Percentiles rank a stretch among this genome's conserved stretches.
phyloP scores from a whole-genome alignment of 2,888 invertebrate genomes.

The Thysanoteuthis rhombus region DNA sequence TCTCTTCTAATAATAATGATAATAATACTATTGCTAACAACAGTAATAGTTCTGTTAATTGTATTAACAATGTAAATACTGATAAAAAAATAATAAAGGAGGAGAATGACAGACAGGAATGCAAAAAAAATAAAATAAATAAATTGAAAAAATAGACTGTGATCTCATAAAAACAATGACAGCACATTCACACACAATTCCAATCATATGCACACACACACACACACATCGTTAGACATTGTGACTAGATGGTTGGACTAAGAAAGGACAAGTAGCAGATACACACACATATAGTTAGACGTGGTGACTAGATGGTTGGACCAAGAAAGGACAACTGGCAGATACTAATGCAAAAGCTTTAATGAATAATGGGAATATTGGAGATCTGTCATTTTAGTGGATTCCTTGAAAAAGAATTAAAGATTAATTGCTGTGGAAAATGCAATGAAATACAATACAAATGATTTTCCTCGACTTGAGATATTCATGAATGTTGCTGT shows the following conservation, averaged over 20 bases:
- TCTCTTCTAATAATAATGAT: not conserved
- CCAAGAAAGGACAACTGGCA: not conserved
- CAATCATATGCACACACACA: not conserved
- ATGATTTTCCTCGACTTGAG: not conserved
- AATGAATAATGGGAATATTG: constrained; percentile 12
- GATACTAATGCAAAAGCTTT: constrained; percentile 12
- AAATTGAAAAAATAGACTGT: not conserved
- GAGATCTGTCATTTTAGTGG: not conserved
- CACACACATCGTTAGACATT: not conserved
- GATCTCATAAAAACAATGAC: not conserved
- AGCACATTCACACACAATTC: not conserved
- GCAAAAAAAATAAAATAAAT: not conserved
- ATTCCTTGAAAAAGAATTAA: constrained; percentile 12
- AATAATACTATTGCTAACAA: not conserved
- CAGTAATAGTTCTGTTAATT: not conserved
- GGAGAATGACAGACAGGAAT: not conserved
- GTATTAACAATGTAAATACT: not conserved
- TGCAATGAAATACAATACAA: not conserved
- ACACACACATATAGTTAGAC: not conserved
- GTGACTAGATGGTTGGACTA: not conserved
- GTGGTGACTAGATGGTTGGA: not conserved
- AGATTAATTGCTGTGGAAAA: not conserved
- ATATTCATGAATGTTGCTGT: not conserved
- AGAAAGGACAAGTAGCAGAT: not conserved
- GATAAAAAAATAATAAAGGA: not conserved